Conservation (phyloP, 2,113 vertebrate genomes). For the Talpa occidentalis region DNA sequence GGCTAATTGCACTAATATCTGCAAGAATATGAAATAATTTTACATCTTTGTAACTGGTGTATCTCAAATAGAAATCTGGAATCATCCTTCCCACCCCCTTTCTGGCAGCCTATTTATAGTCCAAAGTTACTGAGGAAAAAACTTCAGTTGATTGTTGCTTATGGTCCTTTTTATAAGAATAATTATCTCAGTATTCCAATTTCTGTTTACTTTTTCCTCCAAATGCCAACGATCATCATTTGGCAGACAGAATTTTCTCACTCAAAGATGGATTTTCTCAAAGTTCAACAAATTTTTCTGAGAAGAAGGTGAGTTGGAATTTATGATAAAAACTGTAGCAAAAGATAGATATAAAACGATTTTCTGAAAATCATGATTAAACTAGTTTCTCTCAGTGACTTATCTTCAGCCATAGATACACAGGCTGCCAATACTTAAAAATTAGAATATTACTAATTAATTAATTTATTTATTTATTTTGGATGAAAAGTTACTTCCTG, state of each 20-base stretch:
- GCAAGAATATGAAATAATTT: background rate
- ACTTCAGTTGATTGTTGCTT: background rate
- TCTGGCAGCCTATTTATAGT: background rate
- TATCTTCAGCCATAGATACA: background rate
- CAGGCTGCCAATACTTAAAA: background rate
- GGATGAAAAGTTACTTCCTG: background rate
- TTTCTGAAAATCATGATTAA: background rate
- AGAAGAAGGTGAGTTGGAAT: background rate
- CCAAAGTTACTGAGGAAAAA: background rate
- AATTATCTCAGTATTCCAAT: constrained; percentile 27
- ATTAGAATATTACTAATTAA: too few species aligned
- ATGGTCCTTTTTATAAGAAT: background rate
- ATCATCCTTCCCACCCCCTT: background rate
- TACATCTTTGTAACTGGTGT: background rate
- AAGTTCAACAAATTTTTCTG: constrained; percentile 39
- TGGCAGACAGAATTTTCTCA: background rate
- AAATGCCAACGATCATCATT: background rate
- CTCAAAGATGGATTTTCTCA: constrained; percentile 14
- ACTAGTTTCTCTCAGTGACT: background rate
- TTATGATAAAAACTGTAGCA: background rate
- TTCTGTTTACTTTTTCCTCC: constrained; percentile 6
- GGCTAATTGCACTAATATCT: constrained; percentile 12
- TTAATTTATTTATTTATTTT: too few species aligned
- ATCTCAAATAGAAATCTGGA: constrained; percentile 22
- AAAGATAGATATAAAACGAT: background rate